Base-by-base conservation (phyloP, 2,797 vertebrate species). In the Argentina silus region DNA sequence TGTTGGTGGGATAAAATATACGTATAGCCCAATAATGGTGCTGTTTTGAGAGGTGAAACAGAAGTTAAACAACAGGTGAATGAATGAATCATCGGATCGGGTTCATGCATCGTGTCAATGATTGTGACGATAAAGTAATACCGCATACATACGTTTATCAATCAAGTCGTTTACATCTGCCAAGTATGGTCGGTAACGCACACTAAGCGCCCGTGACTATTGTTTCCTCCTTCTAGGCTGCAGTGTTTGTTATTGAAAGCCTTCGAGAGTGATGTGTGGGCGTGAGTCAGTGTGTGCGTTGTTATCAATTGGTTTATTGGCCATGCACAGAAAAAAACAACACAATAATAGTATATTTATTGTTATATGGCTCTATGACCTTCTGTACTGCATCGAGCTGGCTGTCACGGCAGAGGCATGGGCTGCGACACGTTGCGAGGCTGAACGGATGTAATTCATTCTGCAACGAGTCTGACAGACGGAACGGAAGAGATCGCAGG, bases 401-500 rank as follows among this genome's bases (percentile, higher is more conserved):
- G 11, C 15, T 62, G 47, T 62, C 12, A 36, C 23, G 15, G 19
- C 19, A 57, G 6, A 15, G 15, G 19, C 0, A 1, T 6, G 23
- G 14, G 11, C 10, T 59, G 56, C 23, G 56, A 59, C 21, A 59
- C 17, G 56, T 59, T 59, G 17, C 21, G 27, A 36, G 27, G 27
- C 47, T 42, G 23, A 6, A 5, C 23, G 59, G 12, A 36, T 36
- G 59, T 12, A 36, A 12, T 62, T 43, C 7, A 62, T 62, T 43
- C 60, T 42, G 55, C 9, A 23, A 57, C 7, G 7, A 48, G 47
- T 57, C 23, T 62, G 12, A 4, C 6, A 15, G 17, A 3, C 55
- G 9, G 79, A 81, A 85, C 82, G 77, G 44, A 4, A n/a, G 9
- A 19, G 12, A 48, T 47, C 63, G 21, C 7, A 6, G 3, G 15